Evolutionary conservation across 2,113 vertebrate genomes (phyloP), one percentile per base, ranked within the genome.

Genomic region (Perca fluviatilis): DNA sequence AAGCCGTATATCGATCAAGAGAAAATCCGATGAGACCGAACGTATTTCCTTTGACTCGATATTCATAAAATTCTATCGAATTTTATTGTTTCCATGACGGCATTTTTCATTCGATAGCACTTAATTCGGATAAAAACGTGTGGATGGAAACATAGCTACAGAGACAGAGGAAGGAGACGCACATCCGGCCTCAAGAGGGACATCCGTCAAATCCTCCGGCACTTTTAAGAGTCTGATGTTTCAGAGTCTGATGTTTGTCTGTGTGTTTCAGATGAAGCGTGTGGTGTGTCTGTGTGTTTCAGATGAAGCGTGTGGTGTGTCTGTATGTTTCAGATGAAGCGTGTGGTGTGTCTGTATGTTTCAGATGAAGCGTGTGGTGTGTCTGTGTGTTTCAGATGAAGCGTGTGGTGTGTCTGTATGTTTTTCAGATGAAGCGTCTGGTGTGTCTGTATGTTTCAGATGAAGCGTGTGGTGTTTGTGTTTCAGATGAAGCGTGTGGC

Each of bases 321-420:
- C 49, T 50, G 30, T 30, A 14, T 58, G 57, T 27, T 15, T 27
- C 23, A 15, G 53, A 56, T 57, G 13, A 13, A 4, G 3, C 30
- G 3, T 30, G 3, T 46, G 43, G 1, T 70, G 21, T 12, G 25
- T 6, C 11, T 36, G 4, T 30, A 1, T 30, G 23, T 58, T 88
- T 46, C 95, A 99, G 98, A 93, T 40, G 93, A 95, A 3, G 89
- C 91, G 10, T 95, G 94, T 21, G 40, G 76, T n/a, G 30, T n/a
- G 3, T 3, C 8, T n/a, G 3, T 30, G 14, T 58, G 57, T 27
- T 15, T 27, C 23, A 15, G 53, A 56, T 57, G 13, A 13, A 4
- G 3, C 30, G 3, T 30, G 3, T 46, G 43, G 1, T 70, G 21
- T 12, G 25, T 6, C 11, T 36, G 4, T 30, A 1, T 30, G 23